A percentile compares a stretch with the other conserved stretches of the same genome.
Evolutionary conservation across 2,113 vertebrate genomes (phyloP).

Genomic region (Spea multiplicata): DNA sequence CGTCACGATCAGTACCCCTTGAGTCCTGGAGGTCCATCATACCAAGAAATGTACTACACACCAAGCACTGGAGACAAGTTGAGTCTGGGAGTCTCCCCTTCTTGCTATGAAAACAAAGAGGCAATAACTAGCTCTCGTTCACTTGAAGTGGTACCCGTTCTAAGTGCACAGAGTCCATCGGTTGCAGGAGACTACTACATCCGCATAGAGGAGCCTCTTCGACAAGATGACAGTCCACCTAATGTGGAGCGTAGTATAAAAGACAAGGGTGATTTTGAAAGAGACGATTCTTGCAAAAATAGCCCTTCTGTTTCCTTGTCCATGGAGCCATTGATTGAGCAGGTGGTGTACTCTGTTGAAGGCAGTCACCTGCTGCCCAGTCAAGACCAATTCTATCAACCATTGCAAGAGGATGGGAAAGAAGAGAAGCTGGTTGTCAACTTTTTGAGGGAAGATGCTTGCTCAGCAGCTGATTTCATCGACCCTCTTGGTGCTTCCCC

Average conservation of each 20-base stretch:
- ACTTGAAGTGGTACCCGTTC: conserved; percentile 81
- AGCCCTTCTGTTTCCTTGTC: conserved; percentile 76
- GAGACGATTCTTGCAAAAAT: conserved; percentile 62
- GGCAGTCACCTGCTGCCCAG: not conserved
- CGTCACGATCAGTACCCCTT: conserved; percentile 65
- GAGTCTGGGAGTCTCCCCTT: conserved; percentile 72
- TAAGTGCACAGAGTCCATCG: conserved; percentile 87
- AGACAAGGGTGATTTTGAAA: conserved; percentile 55
- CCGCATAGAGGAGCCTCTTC: conserved; percentile 84
- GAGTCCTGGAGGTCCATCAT: conserved; percentile 67
- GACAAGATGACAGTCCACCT: conserved; percentile 78
- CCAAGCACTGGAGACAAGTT: conserved; percentile 66
- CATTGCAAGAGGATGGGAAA: conserved; percentile 55
- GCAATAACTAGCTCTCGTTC: conserved; percentile 59
- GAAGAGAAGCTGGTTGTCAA: conserved; percentile 67
- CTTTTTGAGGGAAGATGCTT: conserved; percentile 52
- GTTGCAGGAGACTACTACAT: conserved; percentile 89
- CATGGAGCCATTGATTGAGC: conserved; percentile 85
- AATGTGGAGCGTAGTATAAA: conserved; percentile 63
- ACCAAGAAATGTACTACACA: conserved; percentile 79
- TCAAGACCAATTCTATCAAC: conserved; percentile 61
- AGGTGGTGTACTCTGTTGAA: conserved; percentile 67
- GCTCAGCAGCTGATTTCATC: conserved; percentile 62
- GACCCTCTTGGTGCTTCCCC: conserved; percentile 74
- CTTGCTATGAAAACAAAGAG: conserved; percentile 76